These are phyloP conservation scores for Sardinella longiceps DNA, from an alignment of 2,797 vertebrate genomes.

Conservation along the genomic window DNA sequence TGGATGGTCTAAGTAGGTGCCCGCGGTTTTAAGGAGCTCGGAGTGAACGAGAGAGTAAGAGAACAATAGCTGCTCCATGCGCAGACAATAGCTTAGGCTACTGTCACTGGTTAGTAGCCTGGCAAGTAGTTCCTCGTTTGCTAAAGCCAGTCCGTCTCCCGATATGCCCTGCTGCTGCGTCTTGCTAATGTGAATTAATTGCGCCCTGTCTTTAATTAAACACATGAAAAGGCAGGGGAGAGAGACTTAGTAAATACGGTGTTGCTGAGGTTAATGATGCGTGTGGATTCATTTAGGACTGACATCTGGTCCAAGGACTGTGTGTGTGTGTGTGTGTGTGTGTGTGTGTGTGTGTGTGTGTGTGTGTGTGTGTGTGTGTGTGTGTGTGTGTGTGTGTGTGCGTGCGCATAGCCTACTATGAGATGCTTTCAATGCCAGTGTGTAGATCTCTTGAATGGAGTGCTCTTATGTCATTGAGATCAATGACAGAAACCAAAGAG, in stretches of 20 bases:
- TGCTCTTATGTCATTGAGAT: conserved; percentile 1
- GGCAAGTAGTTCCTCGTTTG: neutral
- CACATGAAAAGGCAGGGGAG: neutral
- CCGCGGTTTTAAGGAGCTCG: neutral
- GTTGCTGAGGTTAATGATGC: neutral
- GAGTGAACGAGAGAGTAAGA: neutral
- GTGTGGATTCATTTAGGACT: neutral
- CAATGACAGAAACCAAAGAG: conserved; percentile 15
- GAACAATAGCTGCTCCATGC: neutral
- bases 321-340: neutral
- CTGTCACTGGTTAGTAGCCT: no score
- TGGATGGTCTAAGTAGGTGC: conserved; percentile 6
- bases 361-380: neutral
- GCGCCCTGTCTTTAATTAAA: neutral
- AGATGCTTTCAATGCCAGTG: neutral
- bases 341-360: neutral
- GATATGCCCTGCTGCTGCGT: neutral
- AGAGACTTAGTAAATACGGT: neutral
- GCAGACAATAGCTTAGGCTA: no score
- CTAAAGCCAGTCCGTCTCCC: neutral
- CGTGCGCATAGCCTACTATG: neutral
- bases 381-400: neutral
- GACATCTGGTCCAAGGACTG: neutral
- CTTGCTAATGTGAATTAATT: conserved; percentile 11
- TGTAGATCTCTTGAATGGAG: neutral